Percentiles rank a stretch among this genome's conserved stretches.
Conservation (phyloP, 2,888 invertebrate species). For the Trachelus tabidus region DNA sequence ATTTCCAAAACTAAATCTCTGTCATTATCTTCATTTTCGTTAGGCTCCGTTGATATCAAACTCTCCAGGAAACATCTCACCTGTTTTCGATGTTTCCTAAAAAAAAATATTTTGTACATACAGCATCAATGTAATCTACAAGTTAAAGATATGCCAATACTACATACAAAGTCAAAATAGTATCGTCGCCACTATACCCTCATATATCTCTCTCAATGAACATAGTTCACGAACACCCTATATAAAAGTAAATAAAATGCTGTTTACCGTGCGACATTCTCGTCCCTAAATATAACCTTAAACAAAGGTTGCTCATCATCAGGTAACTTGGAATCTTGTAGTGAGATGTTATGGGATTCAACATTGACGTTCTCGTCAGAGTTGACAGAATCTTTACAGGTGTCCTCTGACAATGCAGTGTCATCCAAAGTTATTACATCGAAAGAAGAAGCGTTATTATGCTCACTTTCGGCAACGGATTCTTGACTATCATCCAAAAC, state of each 20-base stretch:
- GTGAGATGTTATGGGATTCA: not conserved
- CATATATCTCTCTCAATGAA: slow-evolving; percentile 12
- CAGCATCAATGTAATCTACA: not conserved
- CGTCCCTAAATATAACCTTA: slow-evolving; percentile 56
- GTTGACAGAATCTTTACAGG: not conserved
- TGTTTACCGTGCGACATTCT: slow-evolving; percentile 48
- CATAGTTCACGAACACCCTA: slow-evolving; percentile 7
- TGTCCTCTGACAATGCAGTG: not conserved
- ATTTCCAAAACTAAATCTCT: slow-evolving; percentile 50
- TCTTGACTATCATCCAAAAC: slow-evolving; percentile 41
- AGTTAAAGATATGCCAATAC: not conserved
- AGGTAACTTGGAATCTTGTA: not conserved
- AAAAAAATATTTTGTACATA: slow-evolving; percentile 12
- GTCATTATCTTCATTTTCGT: slow-evolving; percentile 27
- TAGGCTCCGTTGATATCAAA: slow-evolving; percentile 25
- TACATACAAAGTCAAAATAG: not conserved
- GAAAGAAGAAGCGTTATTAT: slow-evolving; percentile 8
- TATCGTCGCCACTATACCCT: not conserved
- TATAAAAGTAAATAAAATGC: slow-evolving; percentile 4
- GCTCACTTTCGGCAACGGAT: slow-evolving; percentile 21
- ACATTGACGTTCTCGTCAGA: slow-evolving; percentile 9
- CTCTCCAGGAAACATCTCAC: slow-evolving; percentile 41
- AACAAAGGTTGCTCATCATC: slow-evolving; percentile 41
- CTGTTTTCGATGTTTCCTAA: slow-evolving; percentile 44
- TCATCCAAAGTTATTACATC: not conserved